These are phyloP conservation scores for Ceyx melanurus DNA, from an alignment of 2,113 vertebrate genomes.

Conservation along the genomic window DNA sequence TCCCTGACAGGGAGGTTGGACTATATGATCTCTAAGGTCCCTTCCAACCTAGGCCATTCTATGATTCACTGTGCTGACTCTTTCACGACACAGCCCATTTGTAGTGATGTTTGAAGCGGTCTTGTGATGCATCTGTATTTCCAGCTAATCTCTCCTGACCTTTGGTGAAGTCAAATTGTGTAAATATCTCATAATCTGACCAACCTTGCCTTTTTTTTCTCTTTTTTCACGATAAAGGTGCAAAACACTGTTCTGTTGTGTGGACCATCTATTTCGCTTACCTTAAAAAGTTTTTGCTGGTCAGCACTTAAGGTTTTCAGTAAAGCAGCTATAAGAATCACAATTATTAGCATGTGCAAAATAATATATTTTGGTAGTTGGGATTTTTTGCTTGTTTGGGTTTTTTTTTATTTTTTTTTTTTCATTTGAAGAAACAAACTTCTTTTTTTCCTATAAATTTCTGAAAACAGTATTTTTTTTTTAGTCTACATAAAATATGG, in stretches of 20 bases:
- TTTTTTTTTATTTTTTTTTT: background rate
- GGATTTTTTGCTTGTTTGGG: no score
- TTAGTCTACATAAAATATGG: background rate
- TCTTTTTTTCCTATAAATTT: background rate
- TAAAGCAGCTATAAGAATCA: background rate
- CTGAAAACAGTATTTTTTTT: background rate
- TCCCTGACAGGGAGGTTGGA: no score
- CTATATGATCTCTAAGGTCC: no score
- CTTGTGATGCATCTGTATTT: background rate
- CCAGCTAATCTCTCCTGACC: background rate
- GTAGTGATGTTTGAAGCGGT: background rate
- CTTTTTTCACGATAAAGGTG: background rate
- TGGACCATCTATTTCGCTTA: background rate
- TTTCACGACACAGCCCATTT: background rate
- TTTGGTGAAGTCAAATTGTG: background rate
- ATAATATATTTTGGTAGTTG: background rate
- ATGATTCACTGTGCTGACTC: rapidly evolving
- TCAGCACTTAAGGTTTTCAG: background rate
- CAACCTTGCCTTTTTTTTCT: background rate
- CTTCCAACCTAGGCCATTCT: no score
- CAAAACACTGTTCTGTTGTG: background rate
- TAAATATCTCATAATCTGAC: background rate
- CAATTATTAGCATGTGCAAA: background rate
- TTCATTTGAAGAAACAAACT: background rate
- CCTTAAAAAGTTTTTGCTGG: background rate